These are phyloP conservation scores for Xestia sexstrigata DNA, from an alignment of 2,888 invertebrate species.

Conservation along the genomic window DNA sequence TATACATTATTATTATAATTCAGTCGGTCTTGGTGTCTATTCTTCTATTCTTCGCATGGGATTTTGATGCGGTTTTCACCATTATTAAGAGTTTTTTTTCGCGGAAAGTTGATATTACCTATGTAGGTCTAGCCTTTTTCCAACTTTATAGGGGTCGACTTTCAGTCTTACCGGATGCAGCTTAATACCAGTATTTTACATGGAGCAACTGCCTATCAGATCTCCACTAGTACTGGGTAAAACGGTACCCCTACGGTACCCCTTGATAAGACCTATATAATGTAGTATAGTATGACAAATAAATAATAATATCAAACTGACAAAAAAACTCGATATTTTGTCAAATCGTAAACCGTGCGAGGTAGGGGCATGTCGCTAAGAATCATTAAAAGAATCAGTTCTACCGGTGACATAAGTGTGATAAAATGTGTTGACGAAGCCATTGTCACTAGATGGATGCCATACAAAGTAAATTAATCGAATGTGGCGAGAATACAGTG, in stretches of 20 bases:
- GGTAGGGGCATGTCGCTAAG: fast-evolving
- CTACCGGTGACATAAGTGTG: not conserved
- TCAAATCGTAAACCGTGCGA: not conserved
- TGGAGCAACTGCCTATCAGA: no score
- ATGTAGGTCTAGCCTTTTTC: no score
- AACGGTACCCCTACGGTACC: no score
- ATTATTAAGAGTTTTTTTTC: not conserved
- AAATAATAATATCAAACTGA: not conserved
- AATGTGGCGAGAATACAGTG: slow-evolving; percentile 16
- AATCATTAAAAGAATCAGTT: slow-evolving; percentile 29
- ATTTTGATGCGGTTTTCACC: not conserved
- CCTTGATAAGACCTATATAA: no score
- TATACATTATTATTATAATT: not conserved
- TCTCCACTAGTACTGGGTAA: no score
- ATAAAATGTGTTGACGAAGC: slow-evolving; percentile 33
- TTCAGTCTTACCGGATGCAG: no score
- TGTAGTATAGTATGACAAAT: no score
- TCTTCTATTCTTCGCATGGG: not conserved
- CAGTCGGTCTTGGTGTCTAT: not conserved
- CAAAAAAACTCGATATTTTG: not conserved
- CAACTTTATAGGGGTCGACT: no score
- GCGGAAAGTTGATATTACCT: not conserved
- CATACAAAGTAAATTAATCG: slow-evolving; percentile 49
- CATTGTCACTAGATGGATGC: slow-evolving; percentile 34
- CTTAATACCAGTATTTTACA: no score